Evolutionary conservation across 2,113 vertebrate species (phyloP).

Genomic region (Colius striatus): DNA sequence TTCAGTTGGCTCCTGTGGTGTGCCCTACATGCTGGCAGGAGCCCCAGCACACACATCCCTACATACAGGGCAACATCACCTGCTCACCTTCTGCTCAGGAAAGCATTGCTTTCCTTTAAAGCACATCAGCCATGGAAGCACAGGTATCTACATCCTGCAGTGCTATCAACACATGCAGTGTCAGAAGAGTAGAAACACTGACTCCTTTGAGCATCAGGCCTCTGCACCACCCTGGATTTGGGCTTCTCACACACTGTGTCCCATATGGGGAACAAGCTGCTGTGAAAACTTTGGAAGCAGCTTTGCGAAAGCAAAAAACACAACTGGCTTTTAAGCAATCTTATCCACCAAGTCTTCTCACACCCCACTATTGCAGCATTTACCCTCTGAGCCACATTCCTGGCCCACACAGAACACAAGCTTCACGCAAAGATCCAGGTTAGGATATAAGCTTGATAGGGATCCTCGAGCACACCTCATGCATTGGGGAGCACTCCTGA

Average conservation of each 20-base stretch:
- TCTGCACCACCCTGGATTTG: not conserved
- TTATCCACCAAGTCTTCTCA: slow-evolving; percentile 4
- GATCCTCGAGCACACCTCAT: not conserved
- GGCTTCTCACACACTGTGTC: not conserved
- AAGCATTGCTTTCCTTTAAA: not conserved
- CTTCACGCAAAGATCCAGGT: not conserved
- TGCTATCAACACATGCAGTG: not conserved
- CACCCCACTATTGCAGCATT: not conserved
- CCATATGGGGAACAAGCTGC: not conserved
- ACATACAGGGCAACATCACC: rapidly evolving
- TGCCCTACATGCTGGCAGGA: rapidly evolving
- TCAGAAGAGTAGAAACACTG: not conserved
- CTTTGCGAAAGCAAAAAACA: not conserved
- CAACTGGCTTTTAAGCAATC: not conserved
- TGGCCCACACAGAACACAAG: not conserved
- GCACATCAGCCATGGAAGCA: not conserved
- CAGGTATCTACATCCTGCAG: not conserved
- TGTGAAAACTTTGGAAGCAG: not conserved
- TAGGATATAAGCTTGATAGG: not conserved
- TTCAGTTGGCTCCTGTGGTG: not conserved
- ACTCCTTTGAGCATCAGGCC: not conserved
- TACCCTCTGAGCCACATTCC: not conserved
- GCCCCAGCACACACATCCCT: rapidly evolving
- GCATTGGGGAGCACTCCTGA: not conserved
- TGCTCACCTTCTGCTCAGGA: not conserved